A percentile compares a stretch with the other conserved stretches of the same genome.
Conservation (phyloP, 2,888 invertebrate species). For the Phaonia tiefii region DNA sequence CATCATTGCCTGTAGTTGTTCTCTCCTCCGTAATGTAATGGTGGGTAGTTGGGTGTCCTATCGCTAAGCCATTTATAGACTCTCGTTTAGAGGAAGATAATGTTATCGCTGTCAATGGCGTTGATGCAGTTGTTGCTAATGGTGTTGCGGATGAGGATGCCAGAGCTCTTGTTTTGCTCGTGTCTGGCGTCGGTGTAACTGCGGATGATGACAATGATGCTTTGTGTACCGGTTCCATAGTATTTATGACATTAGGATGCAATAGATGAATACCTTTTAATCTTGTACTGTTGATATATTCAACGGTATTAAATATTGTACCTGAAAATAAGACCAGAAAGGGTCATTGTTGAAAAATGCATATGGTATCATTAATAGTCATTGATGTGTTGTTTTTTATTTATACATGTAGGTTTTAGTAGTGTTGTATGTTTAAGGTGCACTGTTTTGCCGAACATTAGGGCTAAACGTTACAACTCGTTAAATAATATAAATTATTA, state of each 20-base stretch:
- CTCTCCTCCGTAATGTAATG: not conserved
- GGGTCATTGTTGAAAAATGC: no score
- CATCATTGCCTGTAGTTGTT: slow-evolving; percentile 14
- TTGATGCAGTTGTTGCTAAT: slow-evolving; percentile 30
- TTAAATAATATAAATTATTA: no score
- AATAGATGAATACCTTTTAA: slow-evolving; percentile 35
- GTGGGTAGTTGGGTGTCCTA: not conserved
- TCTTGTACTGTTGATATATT: slow-evolving; percentile 16
- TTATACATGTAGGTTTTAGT: no score
- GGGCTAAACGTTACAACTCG: no score
- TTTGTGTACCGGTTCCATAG: slow-evolving; percentile 31
- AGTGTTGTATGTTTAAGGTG: no score
- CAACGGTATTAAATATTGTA: slow-evolving; percentile 45
- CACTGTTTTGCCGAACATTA: no score
- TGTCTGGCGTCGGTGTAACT: not conserved
- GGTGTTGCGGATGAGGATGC: slow-evolving; percentile 25
- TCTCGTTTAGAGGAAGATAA: slow-evolving; percentile 23
- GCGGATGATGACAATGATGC: slow-evolving; percentile 31
- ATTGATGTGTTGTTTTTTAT: no score
- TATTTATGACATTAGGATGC: slow-evolving; percentile 31
- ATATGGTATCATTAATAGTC: no score
- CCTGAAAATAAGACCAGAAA: slow-evolving; percentile 31
- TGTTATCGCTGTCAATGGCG: slow-evolving; percentile 16
- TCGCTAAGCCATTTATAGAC: slow-evolving; percentile 9
- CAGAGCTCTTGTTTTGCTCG: slow-evolving; percentile 8